Conservation (phyloP, 64 coral and sea anemone genomes). For the Exaiptasia diaphana region DNA sequence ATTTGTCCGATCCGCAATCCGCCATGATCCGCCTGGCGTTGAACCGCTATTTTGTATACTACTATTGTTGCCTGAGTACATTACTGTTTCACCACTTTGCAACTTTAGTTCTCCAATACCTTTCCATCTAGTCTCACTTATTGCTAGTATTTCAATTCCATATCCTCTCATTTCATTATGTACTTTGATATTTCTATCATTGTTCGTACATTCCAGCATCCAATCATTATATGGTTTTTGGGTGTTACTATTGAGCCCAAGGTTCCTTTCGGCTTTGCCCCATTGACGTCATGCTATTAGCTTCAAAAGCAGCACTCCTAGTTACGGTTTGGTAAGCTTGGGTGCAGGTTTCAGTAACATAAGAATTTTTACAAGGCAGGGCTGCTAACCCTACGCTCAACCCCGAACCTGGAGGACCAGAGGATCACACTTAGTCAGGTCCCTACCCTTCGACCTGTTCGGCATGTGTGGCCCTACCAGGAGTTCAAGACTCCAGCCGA, state of each 20-base stretch:
- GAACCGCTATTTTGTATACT: no score
- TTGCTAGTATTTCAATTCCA: conserved; percentile 12
- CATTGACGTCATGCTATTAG: neutral
- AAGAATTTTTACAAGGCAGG: neutral
- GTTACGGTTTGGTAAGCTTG: no score
- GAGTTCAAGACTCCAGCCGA: neutral
- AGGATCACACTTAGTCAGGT: neutral
- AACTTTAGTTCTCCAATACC: neutral
- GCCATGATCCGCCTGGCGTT: no score
- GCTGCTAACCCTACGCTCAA: neutral
- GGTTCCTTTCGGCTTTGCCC: neutral
- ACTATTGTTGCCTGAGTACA: conserved; percentile 7
- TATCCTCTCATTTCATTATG: conserved; percentile 3
- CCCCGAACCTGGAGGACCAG: conserved; percentile 20
- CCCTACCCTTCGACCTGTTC: conserved; percentile 21
- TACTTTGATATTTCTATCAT: neutral
- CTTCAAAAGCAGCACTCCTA: neutral
- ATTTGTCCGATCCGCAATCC: no score
- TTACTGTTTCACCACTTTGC: neutral
- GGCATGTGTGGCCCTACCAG: no score
- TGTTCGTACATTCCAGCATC: conserved; percentile 4
- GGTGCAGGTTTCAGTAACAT: conserved; percentile 11
- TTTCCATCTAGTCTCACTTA: neutral
- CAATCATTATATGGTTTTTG: neutral
- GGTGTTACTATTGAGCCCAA: neutral